Base-by-base conservation (phyloP, 1,140 invertebrate species). In the Drosophila obscura region DNA sequence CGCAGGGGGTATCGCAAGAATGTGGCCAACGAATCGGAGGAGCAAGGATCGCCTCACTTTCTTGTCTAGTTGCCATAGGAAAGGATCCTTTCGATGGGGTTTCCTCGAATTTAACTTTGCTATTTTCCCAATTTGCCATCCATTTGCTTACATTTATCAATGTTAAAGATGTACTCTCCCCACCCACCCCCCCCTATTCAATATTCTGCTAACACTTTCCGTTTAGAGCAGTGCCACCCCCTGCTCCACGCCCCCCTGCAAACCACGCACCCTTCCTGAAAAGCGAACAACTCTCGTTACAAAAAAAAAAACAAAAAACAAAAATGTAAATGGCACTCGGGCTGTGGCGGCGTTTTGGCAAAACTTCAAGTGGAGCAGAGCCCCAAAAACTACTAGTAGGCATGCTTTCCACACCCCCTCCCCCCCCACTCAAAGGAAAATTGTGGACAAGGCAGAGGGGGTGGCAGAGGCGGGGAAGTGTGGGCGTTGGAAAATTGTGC, bases 361-460 rank as follows among this genome's bases (percentile, higher is more conserved):
- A 22, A 80, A 81, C 59, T 87, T 81, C 56, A 67, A 85, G 73
- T 87, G 74, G 62, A 74, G 77, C 78, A 71, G 61, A 58, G 77
- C 82, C 52, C 64, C 87, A 61, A 87, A 43, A 57, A 13, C 35
- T 39, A 39, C 58, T 77, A 76, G 85, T 81, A 56, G 80, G 65
- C 71, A 83, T 69, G 66, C 39, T 43, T 11, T n/a, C 45, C 39
- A 31, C 24, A 45, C 60, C 31, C 16, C 16, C 16, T 0, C 16
- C 13, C 19, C 44, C 13, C 19, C 44, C 55, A 59, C 62, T 77
- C 26, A 19, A 28, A 41, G 45, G 35, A 39, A 28, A 16, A 28
- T 50, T 48, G 41, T 19, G 13, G 19, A 43, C 41, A 31, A 5
- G 15, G 19, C 19, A 19, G 19, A 19, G 8, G 1, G 28, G 5